Evolutionary conservation across 2,888 invertebrate genomes (phyloP).

Genomic region (Andrena marginata): DNA sequence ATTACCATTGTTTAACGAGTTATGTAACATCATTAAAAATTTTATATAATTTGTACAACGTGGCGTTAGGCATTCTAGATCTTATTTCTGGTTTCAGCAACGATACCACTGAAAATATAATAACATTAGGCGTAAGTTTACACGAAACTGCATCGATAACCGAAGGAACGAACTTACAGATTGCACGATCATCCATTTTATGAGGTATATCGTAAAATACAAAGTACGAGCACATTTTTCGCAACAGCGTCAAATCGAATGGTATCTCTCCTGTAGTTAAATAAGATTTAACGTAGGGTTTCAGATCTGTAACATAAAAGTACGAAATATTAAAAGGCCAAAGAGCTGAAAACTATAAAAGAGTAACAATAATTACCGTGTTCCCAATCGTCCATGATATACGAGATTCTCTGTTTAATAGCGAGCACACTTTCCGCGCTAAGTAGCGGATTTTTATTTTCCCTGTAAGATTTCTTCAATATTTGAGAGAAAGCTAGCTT

Average conservation of each 20-base stretch:
- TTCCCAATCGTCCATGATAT: constrained; percentile 87
- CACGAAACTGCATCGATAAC: no score
- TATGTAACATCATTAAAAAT: constrained; percentile 61
- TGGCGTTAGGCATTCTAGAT: constrained; percentile 67
- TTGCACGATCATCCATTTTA: constrained; percentile 77
- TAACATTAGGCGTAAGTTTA: constrained; percentile 16
- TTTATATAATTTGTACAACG: constrained; percentile 75
- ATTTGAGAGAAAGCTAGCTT: constrained; percentile 89
- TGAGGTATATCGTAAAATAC: constrained; percentile 88
- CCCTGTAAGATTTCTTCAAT: constrained; percentile 83
- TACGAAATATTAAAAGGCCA: background rate
- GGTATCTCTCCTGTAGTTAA: constrained; percentile 84
- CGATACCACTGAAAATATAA: constrained; percentile 70
- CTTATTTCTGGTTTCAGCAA: constrained; percentile 65
- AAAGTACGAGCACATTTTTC: constrained; percentile 86
- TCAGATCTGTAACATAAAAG: constrained; percentile 80
- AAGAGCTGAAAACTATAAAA: constrained; percentile 16
- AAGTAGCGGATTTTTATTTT: constrained; percentile 85
- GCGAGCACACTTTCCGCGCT: constrained; percentile 88
- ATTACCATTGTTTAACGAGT: constrained; percentile 9
- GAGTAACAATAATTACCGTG: constrained; percentile 75
- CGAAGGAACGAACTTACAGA: constrained; percentile 70
- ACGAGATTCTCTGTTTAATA: constrained; percentile 87
- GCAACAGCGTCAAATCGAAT: constrained; percentile 83
- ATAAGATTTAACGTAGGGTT: constrained; percentile 86